These are phyloP conservation scores for Halichoeres trimaculatus DNA, from an alignment of 2,113 vertebrate species.

Conservation along the genomic window DNA sequence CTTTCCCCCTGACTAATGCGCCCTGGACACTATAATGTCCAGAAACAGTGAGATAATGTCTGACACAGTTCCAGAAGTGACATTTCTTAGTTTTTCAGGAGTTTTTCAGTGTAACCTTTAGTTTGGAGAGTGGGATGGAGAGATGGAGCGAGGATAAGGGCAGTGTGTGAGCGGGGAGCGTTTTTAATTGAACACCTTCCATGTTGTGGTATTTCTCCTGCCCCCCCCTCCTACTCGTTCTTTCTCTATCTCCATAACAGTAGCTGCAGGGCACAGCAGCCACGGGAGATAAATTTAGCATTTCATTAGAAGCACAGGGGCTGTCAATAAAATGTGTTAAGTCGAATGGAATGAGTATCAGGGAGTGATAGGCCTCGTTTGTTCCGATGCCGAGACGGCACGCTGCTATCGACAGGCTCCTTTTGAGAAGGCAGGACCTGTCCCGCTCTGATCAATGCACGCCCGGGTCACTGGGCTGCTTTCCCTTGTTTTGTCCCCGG, in stretches of 20 bases:
- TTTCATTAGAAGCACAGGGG: slow-evolving; percentile 87
- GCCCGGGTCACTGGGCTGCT: slow-evolving; percentile 71
- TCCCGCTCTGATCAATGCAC: slow-evolving; percentile 84
- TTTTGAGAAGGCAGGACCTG: slow-evolving; percentile 80
- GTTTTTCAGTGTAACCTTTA: slow-evolving; percentile 73
- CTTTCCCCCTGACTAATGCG: slow-evolving; percentile 15
- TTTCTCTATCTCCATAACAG: slow-evolving; percentile 81
- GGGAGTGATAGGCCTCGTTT: slow-evolving; percentile 83
- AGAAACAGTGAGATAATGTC: slow-evolving; percentile 32
- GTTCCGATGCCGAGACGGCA: slow-evolving; percentile 78
- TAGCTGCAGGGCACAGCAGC: slow-evolving; percentile 82
- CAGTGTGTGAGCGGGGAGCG: slow-evolving; percentile 37
- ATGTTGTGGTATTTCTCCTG: slow-evolving; percentile 78
- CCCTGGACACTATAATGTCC: slow-evolving; percentile 26
- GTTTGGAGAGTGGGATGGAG: slow-evolving; percentile 65
- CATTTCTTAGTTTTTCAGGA: slow-evolving; percentile 63
- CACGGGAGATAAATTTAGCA: slow-evolving; percentile 86
- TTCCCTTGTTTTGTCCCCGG: slow-evolving; percentile 73
- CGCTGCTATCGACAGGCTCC: slow-evolving; percentile 81
- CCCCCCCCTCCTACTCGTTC: slow-evolving; percentile 44
- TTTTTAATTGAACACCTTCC: slow-evolving; percentile 82
- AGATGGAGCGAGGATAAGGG: slow-evolving; percentile 72
- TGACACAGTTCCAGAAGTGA: slow-evolving; percentile 59
- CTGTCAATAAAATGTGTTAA: slow-evolving; percentile 90
- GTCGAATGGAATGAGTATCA: slow-evolving; percentile 87